phyloP scores from a whole-genome alignment of 2,888 invertebrate species.

The Erynnis tages region DNA sequence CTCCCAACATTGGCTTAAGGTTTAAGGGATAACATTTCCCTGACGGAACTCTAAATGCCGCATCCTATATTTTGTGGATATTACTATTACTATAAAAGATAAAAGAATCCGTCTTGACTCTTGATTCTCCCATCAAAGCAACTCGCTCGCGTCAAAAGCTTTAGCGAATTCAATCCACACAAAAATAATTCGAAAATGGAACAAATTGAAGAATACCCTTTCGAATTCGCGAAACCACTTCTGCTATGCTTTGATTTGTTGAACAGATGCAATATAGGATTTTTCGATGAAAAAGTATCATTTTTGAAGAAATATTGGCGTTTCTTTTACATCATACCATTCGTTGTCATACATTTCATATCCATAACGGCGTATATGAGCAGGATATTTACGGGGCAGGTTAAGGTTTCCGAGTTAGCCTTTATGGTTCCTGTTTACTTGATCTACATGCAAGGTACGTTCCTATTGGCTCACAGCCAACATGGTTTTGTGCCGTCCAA shows the following conservation, averaged over 20 bases:
- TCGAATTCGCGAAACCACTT: conserved; percentile 32
- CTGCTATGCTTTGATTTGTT: conserved; percentile 32
- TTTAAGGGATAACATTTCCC: no score
- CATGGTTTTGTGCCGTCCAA: background rate
- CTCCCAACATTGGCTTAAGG: no score
- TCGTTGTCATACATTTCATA: conserved; percentile 19
- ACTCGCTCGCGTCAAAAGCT: conserved; percentile 9
- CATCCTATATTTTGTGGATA: background rate
- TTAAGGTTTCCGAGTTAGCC: conserved; percentile 31
- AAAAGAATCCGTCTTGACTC: conserved; percentile 20
- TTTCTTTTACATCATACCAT: conserved; percentile 27
- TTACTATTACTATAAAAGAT: background rate
- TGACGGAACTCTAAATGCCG: conserved; percentile 2
- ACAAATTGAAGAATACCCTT: conserved; percentile 29
- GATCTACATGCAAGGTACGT: conserved; percentile 30
- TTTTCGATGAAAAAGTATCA: conserved; percentile 29
- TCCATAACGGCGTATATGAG: conserved; percentile 21
- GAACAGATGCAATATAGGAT: conserved; percentile 31
- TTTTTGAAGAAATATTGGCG: conserved; percentile 28
- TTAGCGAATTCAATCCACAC: conserved; percentile 6
- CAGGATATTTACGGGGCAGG: conserved; percentile 22
- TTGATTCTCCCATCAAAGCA: conserved; percentile 14
- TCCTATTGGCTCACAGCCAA: conserved; percentile 4
- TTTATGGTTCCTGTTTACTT: conserved; percentile 30
- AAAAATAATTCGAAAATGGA: conserved; percentile 30